Conservation (phyloP, 2,888 invertebrate genomes). For the Pherbina coryleti region DNA sequence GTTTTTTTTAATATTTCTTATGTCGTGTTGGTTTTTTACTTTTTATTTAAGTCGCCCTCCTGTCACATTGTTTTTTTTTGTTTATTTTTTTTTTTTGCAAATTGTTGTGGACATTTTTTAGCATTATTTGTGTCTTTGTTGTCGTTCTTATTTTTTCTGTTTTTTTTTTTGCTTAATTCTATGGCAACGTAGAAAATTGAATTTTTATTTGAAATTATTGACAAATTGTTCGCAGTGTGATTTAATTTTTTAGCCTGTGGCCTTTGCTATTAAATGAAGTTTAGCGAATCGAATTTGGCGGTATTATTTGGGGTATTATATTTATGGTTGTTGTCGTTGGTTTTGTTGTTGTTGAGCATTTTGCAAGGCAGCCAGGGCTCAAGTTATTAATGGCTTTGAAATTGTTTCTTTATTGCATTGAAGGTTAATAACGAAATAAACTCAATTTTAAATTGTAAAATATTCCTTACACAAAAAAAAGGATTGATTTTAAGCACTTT, state of each 20-base stretch:
- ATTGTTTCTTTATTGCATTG: no score
- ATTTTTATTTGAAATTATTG: conserved; percentile 34
- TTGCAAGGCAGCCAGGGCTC: no score
- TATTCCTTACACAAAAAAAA: no score
- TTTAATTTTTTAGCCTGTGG: conserved; percentile 33
- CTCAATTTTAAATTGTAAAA: no score
- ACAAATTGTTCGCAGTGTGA: conserved; percentile 30
- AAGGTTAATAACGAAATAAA: no score
- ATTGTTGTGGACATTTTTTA: neutral
- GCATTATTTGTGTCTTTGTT: neutral
- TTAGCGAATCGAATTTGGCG: conserved; percentile 11
- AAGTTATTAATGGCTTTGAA: no score
- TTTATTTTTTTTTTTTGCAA: neutral
- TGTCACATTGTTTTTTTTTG: neutral
- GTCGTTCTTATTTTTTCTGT: no score
- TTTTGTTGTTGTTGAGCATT: neutral
- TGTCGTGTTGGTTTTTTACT: neutral
- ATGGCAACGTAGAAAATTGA: conserved; percentile 24
- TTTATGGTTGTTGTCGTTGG: neutral
- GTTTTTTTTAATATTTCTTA: neutral
- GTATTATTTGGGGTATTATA: neutral
- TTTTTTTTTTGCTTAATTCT: neutral
- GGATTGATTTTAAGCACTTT: no score
- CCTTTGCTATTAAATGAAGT: conserved; percentile 21
- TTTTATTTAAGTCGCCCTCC: neutral